These are phyloP conservation scores for Nemopilema nomurai DNA, from an alignment of 30 jellyfish, hydroid and myxozoan genomes.

Conservation along the genomic window DNA sequence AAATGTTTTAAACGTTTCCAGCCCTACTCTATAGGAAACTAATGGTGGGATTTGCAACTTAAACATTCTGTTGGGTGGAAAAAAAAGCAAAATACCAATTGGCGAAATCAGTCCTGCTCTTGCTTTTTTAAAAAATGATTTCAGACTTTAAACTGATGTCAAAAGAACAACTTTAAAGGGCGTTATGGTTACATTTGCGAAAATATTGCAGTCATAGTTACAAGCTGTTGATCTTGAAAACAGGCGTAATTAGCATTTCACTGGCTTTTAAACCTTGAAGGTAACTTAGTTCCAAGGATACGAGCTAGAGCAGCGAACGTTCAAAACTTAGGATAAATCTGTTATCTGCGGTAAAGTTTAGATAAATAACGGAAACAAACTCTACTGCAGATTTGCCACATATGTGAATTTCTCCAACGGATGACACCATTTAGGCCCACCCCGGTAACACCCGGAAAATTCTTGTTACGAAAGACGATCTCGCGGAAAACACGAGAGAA, in stretches of 20 bases:
- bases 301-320: background rate
- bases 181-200: background rate
- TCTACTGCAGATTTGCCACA: background rate
- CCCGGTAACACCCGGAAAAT: slow-evolving; percentile 28
- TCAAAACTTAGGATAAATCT: background rate
- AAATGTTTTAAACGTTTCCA: too few relatives aligned
- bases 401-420: background rate
- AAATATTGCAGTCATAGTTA: background rate
- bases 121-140: too few relatives aligned
- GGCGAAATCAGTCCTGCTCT: too few relatives aligned
- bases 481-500: background rate
- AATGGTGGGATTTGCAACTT: too few relatives aligned
- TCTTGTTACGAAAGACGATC: background rate
- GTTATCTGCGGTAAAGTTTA: background rate
- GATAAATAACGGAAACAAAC: background rate
- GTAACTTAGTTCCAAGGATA: background rate
- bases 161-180: background rate
- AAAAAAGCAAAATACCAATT: too few relatives aligned
- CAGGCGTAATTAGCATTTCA: background rate
- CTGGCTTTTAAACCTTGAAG: background rate
- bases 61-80: too few relatives aligned
- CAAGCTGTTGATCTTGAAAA: background rate
- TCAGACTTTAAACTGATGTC: background rate
- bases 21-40: too few relatives aligned
- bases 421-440: slow-evolving; percentile 18